Evolutionary conservation across 1,140 invertebrate genomes (phyloP).

Genomic region (Hesperophylax magnus): DNA sequence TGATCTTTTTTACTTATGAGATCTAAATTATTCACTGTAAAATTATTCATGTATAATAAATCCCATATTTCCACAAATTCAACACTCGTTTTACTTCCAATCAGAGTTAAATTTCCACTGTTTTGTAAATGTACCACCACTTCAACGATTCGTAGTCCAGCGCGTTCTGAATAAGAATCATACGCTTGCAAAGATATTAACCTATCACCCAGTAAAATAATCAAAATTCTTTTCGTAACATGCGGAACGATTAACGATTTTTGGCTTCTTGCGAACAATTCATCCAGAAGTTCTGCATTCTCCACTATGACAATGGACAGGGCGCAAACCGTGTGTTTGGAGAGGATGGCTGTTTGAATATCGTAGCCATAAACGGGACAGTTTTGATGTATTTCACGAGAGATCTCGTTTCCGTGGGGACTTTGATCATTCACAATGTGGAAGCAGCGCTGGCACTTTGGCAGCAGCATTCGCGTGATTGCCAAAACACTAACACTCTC

Average conservation of each 20-base stretch:
- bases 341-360: not conserved
- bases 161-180: not conserved
- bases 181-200: not conserved
- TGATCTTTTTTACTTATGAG: not conserved
- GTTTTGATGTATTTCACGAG: not conserved
- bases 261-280: slow-evolving; percentile 13
- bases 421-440: slow-evolving; percentile 18
- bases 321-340: not conserved
- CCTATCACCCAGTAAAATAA: not conserved
- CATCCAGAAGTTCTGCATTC: not conserved
- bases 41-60: not conserved
- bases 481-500: not conserved
- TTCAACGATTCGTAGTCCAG: not conserved
- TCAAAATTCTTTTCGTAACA: not conserved
- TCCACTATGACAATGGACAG: not conserved
- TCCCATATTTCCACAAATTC: not conserved
- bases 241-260: not conserved
- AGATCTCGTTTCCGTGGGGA: not conserved
- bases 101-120: not conserved
- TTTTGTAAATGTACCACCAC: not conserved
- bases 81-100: not conserved
- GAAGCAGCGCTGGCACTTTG: not conserved
- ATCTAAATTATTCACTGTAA: not conserved
- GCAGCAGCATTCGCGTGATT: not conserved
- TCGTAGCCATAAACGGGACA: slow-evolving; percentile 1